phyloP scores from a whole-genome alignment of 2,888 invertebrate genomes.

The Drosophila incognita region DNA sequence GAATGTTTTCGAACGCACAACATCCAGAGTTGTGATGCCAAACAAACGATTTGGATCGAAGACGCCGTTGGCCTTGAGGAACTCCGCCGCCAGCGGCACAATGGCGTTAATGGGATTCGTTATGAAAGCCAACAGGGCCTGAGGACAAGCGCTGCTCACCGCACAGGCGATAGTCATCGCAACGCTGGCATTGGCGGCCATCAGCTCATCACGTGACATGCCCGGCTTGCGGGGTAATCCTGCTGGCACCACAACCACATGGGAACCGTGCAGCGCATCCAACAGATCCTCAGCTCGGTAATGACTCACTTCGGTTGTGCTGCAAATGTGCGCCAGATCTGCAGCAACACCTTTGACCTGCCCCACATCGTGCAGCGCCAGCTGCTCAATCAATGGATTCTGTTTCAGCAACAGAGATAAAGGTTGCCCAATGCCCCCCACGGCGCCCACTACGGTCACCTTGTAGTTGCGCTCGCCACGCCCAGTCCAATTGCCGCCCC shows the following conservation, averaged over 20 bases:
- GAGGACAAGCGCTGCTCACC: conserved; percentile 92
- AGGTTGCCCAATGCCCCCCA: conserved; percentile 98
- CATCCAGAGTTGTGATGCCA: conserved; percentile 98
- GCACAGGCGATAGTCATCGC: conserved; percentile 92
- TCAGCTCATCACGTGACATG: conserved; percentile 97
- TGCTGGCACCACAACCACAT: conserved; percentile 96
- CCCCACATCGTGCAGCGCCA: conserved; percentile 95
- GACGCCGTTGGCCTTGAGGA: conserved; percentile 90
- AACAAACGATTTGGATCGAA: conserved; percentile 95
- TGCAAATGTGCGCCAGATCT: conserved; percentile 97
- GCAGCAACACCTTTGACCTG: conserved; percentile 96
- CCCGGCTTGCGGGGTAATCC: conserved; percentile 98
- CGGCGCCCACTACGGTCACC: conserved; percentile 97
- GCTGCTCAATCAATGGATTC: conserved; percentile 91
- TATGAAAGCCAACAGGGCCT: conserved; percentile 96
- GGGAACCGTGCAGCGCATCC: conserved; percentile 90
- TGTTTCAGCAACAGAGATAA: conserved; percentile 95
- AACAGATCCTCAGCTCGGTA: conserved; percentile 90
- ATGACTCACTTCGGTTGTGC: conserved; percentile 90
- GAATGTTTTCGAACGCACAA: conserved; percentile 97
- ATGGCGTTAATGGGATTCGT: conserved; percentile 99
- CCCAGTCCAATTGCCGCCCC: not conserved
- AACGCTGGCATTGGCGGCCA: conserved; percentile 97
- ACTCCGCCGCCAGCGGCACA: conserved; percentile 97
- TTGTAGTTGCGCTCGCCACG: conserved; percentile 85